Base-by-base conservation (phyloP, 1,140 invertebrate species). In the Nasonia vitripennis region DNA sequence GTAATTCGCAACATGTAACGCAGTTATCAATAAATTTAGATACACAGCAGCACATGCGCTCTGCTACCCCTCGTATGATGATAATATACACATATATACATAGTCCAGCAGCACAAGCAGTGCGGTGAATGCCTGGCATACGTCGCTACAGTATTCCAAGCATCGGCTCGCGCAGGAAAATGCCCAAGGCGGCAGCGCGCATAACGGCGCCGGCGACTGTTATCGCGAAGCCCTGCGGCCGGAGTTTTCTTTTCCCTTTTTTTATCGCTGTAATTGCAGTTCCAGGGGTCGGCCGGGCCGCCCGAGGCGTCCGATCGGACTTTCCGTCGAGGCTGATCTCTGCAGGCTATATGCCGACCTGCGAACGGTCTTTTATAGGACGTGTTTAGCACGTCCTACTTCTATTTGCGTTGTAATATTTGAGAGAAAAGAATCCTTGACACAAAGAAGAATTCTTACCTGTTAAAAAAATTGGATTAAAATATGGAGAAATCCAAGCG, bases 231-330 rank as follows among this genome's bases (percentile, higher is more conserved):
- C 51, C 51, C 51, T 20, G 17, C 51, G 68, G 68, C 23, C 68
- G 17, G 3, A 12, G 7, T 73, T 31, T 73, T 34, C 10, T 73
- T n/a, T 14, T 34, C 55, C 55, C 55, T 17, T 27, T 73, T 73
- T 73, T 73, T 73, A 73, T 73, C 70, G 70, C 11, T 37, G 27
- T 73, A 73, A 73, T 73, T 73, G 70, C 70, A 73, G 70, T 73
- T 31, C 27, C 34, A 73, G 70, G 27, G 23, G 27, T 73, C 27
- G 70, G 17, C 2, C 23, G 2, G 34, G 70, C 27, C 27, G 27
- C 27, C 23, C 10, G 27, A 37, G 27, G 70, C 23, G 23, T 34
- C 20, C 55, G 55, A 62, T 7, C 55, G 55, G 55, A n/a, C 20
- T 62, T 20, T 17, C 55, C 7, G 17, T 20, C 51, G 51, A 55